These are phyloP conservation scores for Drosophila testacea DNA, from an alignment of 2,888 invertebrate species.

Conservation along the genomic window DNA sequence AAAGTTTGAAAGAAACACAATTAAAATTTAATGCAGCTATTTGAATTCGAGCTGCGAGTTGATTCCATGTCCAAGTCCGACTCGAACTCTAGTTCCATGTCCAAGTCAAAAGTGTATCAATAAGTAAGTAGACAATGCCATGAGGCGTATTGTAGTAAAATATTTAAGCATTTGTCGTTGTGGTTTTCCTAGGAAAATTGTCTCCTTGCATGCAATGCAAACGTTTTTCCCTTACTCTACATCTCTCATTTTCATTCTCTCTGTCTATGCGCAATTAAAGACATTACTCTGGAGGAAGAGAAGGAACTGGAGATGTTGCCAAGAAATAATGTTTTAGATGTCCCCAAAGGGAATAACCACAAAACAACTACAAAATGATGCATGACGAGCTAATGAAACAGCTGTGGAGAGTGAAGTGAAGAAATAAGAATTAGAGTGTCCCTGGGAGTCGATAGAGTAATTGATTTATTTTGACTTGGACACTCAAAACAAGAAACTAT, in stretches of 20 bases:
- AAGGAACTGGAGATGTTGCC: constrained; percentile 5
- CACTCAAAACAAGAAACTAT: constrained; percentile 27
- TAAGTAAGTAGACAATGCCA: constrained; percentile 50
- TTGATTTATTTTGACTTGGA: constrained; percentile 40
- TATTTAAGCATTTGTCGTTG: constrained; percentile 46
- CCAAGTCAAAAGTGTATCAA: constrained; percentile 37
- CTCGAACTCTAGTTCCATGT: constrained; percentile 17
- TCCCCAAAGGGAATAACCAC: constrained; percentile 59
- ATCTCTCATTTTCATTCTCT: neutral
- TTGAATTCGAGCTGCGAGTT: constrained; percentile 48
- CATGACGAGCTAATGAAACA: constrained; percentile 45
- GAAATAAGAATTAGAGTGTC: neutral
- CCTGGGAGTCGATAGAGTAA: constrained; percentile 2
- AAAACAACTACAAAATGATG: constrained; percentile 44
- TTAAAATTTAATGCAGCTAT: constrained; percentile 64
- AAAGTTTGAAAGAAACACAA: constrained; percentile 36
- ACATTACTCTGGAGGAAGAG: constrained; percentile 18
- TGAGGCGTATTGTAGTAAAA: constrained; percentile 42
- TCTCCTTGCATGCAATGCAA: constrained; percentile 37
- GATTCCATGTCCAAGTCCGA: constrained; percentile 5
- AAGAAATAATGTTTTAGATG: constrained; percentile 40
- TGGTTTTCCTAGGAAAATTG: constrained; percentile 48
- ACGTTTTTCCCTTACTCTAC: neutral
- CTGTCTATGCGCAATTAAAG: constrained; percentile 24
- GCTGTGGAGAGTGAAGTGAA: constrained; percentile 37